phyloP scores from a whole-genome alignment of 2,113 vertebrate genomes.

The Meles meles region DNA sequence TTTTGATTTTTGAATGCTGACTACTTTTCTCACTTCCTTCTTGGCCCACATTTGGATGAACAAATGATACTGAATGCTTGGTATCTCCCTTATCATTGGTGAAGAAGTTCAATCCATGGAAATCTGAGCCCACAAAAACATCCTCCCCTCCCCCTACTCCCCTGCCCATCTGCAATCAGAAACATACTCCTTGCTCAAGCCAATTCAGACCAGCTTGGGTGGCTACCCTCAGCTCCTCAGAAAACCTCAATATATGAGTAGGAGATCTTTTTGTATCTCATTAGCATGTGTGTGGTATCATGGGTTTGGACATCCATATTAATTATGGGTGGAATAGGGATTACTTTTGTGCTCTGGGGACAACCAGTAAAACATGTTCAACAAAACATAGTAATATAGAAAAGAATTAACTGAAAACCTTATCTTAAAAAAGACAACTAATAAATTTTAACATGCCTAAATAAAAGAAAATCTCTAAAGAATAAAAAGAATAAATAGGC shows the following conservation, averaged over 20 bases:
- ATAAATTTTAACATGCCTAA: not conserved
- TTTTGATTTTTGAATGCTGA: not conserved
- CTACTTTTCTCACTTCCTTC: not conserved
- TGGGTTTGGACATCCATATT: not conserved
- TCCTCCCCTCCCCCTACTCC: not conserved
- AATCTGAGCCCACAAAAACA: not conserved
- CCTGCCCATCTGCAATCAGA: not conserved
- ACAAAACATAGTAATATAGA: not conserved
- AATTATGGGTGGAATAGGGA: not conserved
- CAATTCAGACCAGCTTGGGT: not conserved
- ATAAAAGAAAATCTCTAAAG: not conserved
- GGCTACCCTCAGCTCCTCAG: rapidly evolving
- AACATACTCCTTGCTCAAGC: not conserved
- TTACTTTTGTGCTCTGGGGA: not conserved
- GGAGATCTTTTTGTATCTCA: not conserved
- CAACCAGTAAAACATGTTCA: not conserved
- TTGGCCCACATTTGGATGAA: not conserved
- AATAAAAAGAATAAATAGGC: not conserved
- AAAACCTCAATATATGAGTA: not conserved
- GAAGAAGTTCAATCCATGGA: not conserved
- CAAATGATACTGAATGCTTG: not conserved
- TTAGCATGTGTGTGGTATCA: not conserved
- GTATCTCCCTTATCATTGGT: not conserved
- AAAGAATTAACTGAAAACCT: not conserved
- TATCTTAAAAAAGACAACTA: not conserved